phyloP scores from a whole-genome alignment of 2,113 vertebrate genomes.

The Nerophis ophidion region DNA sequence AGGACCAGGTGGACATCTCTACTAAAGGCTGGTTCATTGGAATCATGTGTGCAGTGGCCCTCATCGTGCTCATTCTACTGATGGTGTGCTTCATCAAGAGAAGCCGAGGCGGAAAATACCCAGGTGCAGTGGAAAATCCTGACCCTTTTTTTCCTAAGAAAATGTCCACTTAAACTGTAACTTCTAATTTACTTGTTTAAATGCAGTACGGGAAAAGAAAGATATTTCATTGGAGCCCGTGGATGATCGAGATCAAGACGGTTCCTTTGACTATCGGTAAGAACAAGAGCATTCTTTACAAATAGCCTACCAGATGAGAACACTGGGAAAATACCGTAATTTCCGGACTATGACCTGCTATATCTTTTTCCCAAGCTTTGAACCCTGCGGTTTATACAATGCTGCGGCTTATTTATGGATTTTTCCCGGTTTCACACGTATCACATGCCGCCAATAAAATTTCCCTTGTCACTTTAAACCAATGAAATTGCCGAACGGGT shows the following conservation, averaged over 20 bases:
- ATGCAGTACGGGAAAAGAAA: conserved; percentile 87
- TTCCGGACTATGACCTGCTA: no score
- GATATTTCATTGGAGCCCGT: conserved; percentile 82
- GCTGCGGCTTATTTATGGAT: no score
- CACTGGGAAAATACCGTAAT: neutral
- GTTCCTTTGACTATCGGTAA: conserved; percentile 96
- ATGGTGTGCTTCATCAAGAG: conserved; percentile 98
- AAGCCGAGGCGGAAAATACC: conserved; percentile 93
- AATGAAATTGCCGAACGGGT: no score
- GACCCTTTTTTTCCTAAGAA: neutral
- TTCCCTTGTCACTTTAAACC: no score
- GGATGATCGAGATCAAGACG: conserved; percentile 89
- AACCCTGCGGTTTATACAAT: no score
- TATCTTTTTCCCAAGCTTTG: no score
- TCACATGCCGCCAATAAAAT: no score
- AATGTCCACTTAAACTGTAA: neutral
- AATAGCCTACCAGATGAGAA: neutral
- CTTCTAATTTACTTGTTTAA: neutral
- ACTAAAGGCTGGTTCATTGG: conserved; percentile 99
- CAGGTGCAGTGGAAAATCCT: conserved; percentile 67
- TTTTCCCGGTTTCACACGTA: no score
- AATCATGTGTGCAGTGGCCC: conserved; percentile 93
- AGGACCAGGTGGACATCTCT: conserved; percentile 90
- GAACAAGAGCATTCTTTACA: conserved; percentile 2
- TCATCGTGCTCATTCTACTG: conserved; percentile 92